These are phyloP conservation scores for Erythrolamprus reginae DNA, from an alignment of 2,113 vertebrate genomes.

Conservation along the genomic window DNA sequence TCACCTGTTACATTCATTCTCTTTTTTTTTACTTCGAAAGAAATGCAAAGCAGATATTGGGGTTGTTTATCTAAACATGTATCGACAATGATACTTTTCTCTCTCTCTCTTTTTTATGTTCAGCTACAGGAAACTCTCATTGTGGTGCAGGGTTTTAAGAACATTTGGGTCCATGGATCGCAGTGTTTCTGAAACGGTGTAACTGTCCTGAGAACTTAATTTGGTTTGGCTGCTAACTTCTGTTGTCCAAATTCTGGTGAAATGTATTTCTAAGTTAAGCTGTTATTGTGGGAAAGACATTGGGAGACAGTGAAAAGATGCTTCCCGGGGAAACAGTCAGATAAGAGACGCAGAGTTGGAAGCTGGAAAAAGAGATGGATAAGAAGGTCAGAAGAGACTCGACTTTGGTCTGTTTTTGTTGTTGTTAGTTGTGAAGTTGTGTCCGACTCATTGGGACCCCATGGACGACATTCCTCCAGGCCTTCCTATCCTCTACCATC, in stretches of 20 bases:
- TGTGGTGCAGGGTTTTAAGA: background rate
- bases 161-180: background rate
- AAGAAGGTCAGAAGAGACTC: background rate
- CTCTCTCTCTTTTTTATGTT: background rate
- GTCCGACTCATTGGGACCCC: too few species aligned
- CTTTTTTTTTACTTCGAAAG: background rate
- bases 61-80: background rate
- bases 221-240: conserved; percentile 16
- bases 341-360: background rate
- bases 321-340: background rate
- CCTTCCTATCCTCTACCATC: too few species aligned
- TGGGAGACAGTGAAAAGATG: background rate
- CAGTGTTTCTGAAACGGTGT: background rate
- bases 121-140: background rate
- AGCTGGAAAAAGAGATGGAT: background rate
- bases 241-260: background rate
- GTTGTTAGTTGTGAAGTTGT: too few species aligned
- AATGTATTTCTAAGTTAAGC: conserved; percentile 5
- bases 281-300: background rate
- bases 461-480: too few species aligned
- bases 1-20: background rate
- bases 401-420: background rate
- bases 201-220: background rate
- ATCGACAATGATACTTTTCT: background rate
- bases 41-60: background rate